phyloP scores from a whole-genome alignment of 2,888 invertebrate genomes.

The Stenodema calcarata region DNA sequence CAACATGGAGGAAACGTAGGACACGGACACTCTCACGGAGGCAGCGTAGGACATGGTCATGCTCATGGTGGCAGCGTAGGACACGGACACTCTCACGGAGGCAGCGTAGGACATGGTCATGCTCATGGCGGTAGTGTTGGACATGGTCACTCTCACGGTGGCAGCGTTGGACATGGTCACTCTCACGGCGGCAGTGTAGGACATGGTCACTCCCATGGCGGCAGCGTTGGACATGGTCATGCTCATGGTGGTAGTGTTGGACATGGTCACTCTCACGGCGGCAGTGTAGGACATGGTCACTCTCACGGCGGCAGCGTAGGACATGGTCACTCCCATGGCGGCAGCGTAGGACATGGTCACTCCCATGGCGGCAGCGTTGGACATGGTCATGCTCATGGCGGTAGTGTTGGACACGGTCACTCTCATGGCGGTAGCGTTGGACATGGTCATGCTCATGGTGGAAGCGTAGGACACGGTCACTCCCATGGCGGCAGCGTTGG shows the following conservation, averaged over 20 bases:
- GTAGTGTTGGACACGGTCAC: constrained; percentile 53
- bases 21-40: constrained; percentile 55
- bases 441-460: constrained; percentile 54
- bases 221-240: constrained; percentile 53
- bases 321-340: constrained; percentile 53
- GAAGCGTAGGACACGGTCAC: constrained; percentile 53
- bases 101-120: constrained; percentile 52
- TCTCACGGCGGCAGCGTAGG: constrained; percentile 53
- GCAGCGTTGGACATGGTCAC: constrained; percentile 52
- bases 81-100: constrained; percentile 54
- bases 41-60: constrained; percentile 53
- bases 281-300: constrained; percentile 53
- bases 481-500: constrained; percentile 52
- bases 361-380: constrained; percentile 52
- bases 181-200: constrained; percentile 52
- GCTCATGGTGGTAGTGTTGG: constrained; percentile 53
- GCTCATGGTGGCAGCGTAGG: constrained; percentile 52
- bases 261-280: constrained; percentile 53
- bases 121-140: constrained; percentile 48
- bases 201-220: constrained; percentile 53
- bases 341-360: constrained; percentile 53
- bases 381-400: constrained; percentile 54
- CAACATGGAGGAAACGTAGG: constrained; percentile 52
- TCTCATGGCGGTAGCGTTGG: constrained; percentile 52
- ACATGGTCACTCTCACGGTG: constrained; percentile 49